Evolutionary conservation across 2,113 vertebrate genomes (phyloP), one percentile per base, ranked within the genome.

Genomic region (Silurus glanis): DNA sequence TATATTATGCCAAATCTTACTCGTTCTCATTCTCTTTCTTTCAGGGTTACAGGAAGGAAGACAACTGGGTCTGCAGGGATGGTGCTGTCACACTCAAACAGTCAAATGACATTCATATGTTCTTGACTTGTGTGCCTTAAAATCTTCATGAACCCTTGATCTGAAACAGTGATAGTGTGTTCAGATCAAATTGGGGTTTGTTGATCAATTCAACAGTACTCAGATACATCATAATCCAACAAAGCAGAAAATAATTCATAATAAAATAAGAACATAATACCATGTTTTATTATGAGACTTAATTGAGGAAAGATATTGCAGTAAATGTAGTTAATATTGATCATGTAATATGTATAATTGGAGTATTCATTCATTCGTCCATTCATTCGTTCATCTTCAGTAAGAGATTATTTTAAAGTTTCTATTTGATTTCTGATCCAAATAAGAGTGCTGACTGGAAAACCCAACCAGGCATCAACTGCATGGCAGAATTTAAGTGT

Each of bases 21-120:
- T 87, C 64, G n/a, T 1, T 76, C 86, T 84, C 80, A 61, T 45
- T 64, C 78, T 62, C 62, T 59, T 51, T 78, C 82, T 83, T 82
- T 47, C 19, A 47, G 62, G 80, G 55, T 87, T 25, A 61, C 80
- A 28, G 25, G n/a, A 80, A 72, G n/a, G 9, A 58, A 85, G 86
- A 88, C 83, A 74, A 86, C 55, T 74, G 53, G 37, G 37, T n/a
- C 45, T 84, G 25, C 13, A 76, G 37, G 14, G 67, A 47, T 45
- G 6, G 86, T 89, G 80, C 86, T 89, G 90, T 90, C 88, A 88
- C 90, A 93, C 85, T 89, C 67, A 86, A 83, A 84, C 86, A 89
- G 91, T 74, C 90, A 64, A 81, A 64, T 74, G 47, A 58, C 67
- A 74, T 81, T 76, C 58, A 25, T 51, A 84, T 76, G 61, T 55